Evolutionary conservation across 92 coral and sea anemone genomes (phyloP), one percentile per base, ranked within the genome.

Genomic region (Epizoanthus ramosus): DNA sequence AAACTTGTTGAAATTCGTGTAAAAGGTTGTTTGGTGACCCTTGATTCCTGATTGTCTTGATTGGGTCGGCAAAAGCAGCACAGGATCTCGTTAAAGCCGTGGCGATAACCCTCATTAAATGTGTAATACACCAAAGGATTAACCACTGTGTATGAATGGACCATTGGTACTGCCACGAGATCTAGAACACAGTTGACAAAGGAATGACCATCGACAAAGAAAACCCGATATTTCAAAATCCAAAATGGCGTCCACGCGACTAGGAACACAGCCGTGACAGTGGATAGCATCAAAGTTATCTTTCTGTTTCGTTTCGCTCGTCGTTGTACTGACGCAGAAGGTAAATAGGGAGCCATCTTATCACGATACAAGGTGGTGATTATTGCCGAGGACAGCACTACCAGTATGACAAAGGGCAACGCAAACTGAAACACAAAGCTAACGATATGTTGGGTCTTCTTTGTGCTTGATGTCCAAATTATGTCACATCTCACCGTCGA

Each of bases 231-330:
- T 12, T 91, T 87, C 23, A 85, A 39, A 70, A 89, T 87, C 73
- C 90, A 92, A 61, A 87, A 81, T 81, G 90, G 83, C 63, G 90
- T 85, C 96, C 93, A 92, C 17, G 91, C 81, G 19, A 83, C 63
- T 2, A 91, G 83, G 65, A 92, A 92, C 60, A 81, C 90, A 25
- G 85, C 50, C 61, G 90, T 88, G 3, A 90, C 87, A 5, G 87
- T 69, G 8, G 86, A 86, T 12, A 90, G 67, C 96, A 92, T 89
- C 33, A 68, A 84, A 37, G 90, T 79, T 13, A 92, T 88, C 45
- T 88, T 79, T 2, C 84, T 86, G n/a, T 92, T 92, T 41, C 92
- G 88, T 24, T 71, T 81, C 33, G 76, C 75, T 57, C 87, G 87
- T 65, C 73, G 28, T 4, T 61, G 74, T 83, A 53, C 56, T 18